Base-by-base conservation (phyloP, 1,140 invertebrate species). In the Chionoecetes opilio region DNA sequence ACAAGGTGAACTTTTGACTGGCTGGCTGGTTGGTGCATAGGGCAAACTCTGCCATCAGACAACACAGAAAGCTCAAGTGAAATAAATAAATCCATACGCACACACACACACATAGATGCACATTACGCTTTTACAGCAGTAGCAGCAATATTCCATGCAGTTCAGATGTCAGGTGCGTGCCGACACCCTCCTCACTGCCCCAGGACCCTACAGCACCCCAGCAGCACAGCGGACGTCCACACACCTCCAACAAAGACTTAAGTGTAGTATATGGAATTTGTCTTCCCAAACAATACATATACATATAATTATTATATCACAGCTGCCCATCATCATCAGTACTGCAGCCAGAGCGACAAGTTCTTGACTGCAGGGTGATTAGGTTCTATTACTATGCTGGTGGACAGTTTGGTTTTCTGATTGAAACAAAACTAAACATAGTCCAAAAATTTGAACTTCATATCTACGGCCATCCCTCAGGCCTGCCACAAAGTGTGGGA, bases 281-380 rank as follows among this genome's bases (percentile, higher is more conserved):
- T 75, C 63, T 75, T n/a, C n/a, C 63, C 63, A 75, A 75, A n/a
- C 6, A 75, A 75, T 75, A 75, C n/a, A n/a, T n/a, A n/a, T 53
- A 9, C 21, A 9, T 53, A 53, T 53, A 17, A 53, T 14, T 53
- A 17, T n/a, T 53, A 53, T 75, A 75, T 75, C 63, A 75, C 63
- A 75, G 63, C 63, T 75, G 63, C 63, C 63, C 63, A 75, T 75
- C n/a, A 75, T 75, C 53, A 75, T 75, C 63, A n/a, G 63, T 75
- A 26, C 63, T 75, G n/a, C 63, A 75, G 63, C 21, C 63, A 75
- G 41, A n/a, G 63, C 5, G 21, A 75, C 8, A n/a, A 26, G n/a
- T 75, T n/a, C 63, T 2, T 5, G 2, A 2, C 63, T 75, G 63
- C 21, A 75, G 6, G 63, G 21, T n/a, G 6, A n/a, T n/a, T 21